A percentile compares a stretch with the other conserved stretches of the same genome.
These are phyloP conservation scores for Anoplophora glabripennis DNA, from an alignment of 1,140 invertebrate species.

Conservation along the genomic window DNA sequence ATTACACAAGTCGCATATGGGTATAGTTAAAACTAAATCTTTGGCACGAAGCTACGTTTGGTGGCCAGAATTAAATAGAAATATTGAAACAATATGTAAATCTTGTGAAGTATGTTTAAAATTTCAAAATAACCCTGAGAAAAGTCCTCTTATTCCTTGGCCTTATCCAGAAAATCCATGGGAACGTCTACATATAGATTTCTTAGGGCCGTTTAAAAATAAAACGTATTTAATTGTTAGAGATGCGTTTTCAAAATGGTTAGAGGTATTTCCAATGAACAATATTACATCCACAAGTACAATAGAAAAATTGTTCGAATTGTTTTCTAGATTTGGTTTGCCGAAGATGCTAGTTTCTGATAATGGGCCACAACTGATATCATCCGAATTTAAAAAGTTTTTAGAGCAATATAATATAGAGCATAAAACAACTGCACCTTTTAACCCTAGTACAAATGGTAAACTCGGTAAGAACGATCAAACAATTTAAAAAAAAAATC, in stretches of 20 bases:
- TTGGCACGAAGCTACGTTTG: slow-evolving; percentile 48
- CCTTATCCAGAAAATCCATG: slow-evolving; percentile 5
- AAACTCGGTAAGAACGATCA: no score
- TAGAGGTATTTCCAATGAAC: slow-evolving; percentile 29
- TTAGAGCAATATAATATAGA: slow-evolving; percentile 23
- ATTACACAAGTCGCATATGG: slow-evolving; percentile 49
- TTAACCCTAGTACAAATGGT: slow-evolving; percentile 28
- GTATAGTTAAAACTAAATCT: slow-evolving; percentile 50
- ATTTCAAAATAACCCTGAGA: slow-evolving; percentile 32
- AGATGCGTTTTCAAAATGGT: slow-evolving; percentile 39
- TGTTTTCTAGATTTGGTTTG: slow-evolving; percentile 29
- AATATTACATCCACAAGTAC: slow-evolving; percentile 21
- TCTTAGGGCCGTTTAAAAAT: slow-evolving; percentile 25
- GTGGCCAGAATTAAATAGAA: slow-evolving; percentile 37
- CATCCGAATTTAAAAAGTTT: slow-evolving; percentile 21
- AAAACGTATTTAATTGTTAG: slow-evolving; percentile 33
- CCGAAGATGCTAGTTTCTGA: slow-evolving; percentile 31
- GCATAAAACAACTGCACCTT: slow-evolving; percentile 27
- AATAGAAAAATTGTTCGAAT: slow-evolving; percentile 15
- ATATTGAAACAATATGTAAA: slow-evolving; percentile 38
- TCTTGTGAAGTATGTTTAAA: slow-evolving; percentile 25
- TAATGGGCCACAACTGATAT: slow-evolving; percentile 26
- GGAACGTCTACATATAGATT: slow-evolving; percentile 38
- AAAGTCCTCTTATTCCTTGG: slow-evolving; percentile 14
- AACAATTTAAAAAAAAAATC: no score